Evolutionary conservation across 2,113 vertebrate genomes (phyloP).

Genomic region (Malurus melanocephalus): DNA sequence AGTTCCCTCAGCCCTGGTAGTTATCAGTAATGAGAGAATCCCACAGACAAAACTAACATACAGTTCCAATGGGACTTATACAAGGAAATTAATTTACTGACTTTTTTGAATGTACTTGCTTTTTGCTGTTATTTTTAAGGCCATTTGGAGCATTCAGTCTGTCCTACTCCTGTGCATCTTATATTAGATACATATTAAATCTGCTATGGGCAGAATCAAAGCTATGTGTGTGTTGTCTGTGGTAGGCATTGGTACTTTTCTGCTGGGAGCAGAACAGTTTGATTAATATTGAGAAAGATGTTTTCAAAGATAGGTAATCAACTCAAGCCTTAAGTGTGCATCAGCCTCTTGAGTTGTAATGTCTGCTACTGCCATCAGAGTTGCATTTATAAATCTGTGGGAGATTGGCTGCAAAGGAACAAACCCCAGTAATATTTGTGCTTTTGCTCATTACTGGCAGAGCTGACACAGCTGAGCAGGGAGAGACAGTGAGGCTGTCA

Average conservation of each 20-base stretch:
- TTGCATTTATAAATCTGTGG: not conserved
- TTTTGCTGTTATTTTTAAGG: not conserved
- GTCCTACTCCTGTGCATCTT: not conserved
- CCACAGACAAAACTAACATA: not conserved
- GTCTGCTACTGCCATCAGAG: not conserved
- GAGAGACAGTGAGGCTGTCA: not conserved
- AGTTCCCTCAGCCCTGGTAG: not conserved
- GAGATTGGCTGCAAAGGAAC: not conserved
- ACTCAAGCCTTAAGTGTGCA: not conserved
- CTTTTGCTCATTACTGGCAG: conserved; percentile 1
- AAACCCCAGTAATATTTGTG: not conserved
- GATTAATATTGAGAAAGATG: conserved; percentile 22
- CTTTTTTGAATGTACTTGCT: not conserved
- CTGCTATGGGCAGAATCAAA: not conserved
- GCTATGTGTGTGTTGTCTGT: not conserved
- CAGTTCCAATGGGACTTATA: not conserved
- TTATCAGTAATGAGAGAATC: not conserved
- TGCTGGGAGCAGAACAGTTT: conserved; percentile 10
- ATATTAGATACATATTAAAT: not conserved
- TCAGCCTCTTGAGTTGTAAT: conserved; percentile 3
- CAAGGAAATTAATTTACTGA: not conserved
- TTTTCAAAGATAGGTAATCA: conserved; percentile 20
- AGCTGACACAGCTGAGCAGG: conserved; percentile 1
- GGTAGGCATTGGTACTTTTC: not conserved
- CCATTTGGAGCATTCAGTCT: conserved; percentile 1